A percentile compares a stretch with the other conserved stretches of the same genome.
Evolutionary conservation across 2,888 invertebrate species (phyloP).

Genomic region (Desoria tigrina): DNA sequence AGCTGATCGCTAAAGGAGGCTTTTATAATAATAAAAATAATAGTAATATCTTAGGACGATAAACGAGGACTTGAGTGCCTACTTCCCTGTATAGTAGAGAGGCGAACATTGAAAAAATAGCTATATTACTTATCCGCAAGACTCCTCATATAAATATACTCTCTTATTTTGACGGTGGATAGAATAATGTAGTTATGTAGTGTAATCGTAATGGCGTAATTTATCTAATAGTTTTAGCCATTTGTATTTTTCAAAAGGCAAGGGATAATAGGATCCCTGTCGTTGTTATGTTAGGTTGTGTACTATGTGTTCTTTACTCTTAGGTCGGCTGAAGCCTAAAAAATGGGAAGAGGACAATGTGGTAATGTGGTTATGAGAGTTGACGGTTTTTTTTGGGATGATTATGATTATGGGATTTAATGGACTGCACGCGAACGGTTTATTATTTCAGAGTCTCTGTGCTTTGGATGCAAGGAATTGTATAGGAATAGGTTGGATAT

Average conservation of each 20-base stretch:
- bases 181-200: slow-evolving; percentile 18
- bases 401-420: slow-evolving; percentile 30
- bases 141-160: no score
- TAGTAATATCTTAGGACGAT: not conserved
- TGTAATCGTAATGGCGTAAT: slow-evolving; percentile 19
- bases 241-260: slow-evolving; percentile 10
- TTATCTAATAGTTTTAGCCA: slow-evolving; percentile 20
- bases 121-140: no score
- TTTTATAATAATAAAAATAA: not conserved
- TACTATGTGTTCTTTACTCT: not conserved
- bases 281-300: not conserved
- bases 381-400: slow-evolving; percentile 14
- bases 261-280: not conserved
- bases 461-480: no score
- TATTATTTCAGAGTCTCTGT: slow-evolving; percentile 6
- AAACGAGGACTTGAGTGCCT: not conserved
- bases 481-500: no score
- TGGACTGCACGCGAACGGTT: slow-evolving; percentile 36
- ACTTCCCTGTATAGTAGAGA: not conserved
- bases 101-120: no score
- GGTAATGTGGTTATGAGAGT: slow-evolving; percentile 3
- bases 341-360: slow-evolving; percentile 11
- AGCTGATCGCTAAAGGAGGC: not conserved
- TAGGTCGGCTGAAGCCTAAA: slow-evolving; percentile 2
- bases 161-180: no score